These are phyloP conservation scores for Tapirus terrestris DNA, from an alignment of 2,113 vertebrate genomes.

Conservation along the genomic window DNA sequence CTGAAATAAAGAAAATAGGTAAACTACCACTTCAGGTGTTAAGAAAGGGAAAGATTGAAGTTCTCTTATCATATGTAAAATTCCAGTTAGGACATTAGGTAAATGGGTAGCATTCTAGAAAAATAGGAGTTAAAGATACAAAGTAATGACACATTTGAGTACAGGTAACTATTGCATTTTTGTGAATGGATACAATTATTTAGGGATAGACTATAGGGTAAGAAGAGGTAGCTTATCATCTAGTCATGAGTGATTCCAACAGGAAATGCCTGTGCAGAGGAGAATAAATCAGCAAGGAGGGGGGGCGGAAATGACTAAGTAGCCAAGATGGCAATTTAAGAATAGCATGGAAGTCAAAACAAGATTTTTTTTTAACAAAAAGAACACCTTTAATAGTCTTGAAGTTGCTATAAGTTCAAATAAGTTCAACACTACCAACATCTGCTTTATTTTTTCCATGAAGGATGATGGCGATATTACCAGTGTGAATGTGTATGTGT, in stretches of 20 bases:
- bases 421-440: fast-evolving
- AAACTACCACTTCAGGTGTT: neutral
- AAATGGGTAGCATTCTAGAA: neutral
- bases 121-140: neutral
- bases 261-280: neutral
- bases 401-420: neutral
- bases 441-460: neutral
- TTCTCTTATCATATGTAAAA: neutral
- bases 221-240: neutral
- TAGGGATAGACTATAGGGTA: neutral
- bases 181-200: neutral
- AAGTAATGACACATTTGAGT: neutral
- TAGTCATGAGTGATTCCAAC: neutral
- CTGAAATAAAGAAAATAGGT: neutral
- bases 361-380: neutral
- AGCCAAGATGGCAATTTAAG: neutral
- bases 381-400: neutral
- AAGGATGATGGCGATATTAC: neutral
- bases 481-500: neutral
- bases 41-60: neutral
- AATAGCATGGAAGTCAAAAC: neutral
- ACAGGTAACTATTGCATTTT: neutral
- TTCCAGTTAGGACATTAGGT: neutral
- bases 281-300: neutral
- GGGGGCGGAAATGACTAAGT: neutral